phyloP scores from a whole-genome alignment of 1,140 invertebrate genomes.

The Drosophila malerkotliana region DNA sequence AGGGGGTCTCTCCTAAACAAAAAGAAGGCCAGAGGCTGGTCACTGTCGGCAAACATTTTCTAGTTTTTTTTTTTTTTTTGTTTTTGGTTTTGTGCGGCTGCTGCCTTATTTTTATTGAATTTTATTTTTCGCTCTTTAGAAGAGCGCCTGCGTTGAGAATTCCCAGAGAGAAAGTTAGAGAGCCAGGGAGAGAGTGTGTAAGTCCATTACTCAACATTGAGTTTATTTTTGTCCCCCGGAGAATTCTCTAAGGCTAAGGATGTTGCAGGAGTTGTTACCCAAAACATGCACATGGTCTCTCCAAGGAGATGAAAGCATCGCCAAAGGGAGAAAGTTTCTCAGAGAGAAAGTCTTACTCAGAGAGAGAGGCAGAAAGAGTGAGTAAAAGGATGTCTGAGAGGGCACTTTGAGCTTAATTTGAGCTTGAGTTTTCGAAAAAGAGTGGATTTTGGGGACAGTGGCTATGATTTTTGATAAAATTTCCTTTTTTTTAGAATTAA shows the following conservation, averaged over 20 bases:
- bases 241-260: background rate
- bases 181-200: background rate
- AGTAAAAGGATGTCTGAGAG: background rate
- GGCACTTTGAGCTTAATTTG: background rate
- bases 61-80: conserved; percentile 1
- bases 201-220: conserved; percentile 16
- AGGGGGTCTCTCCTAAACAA: conserved; percentile 1
- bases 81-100: background rate
- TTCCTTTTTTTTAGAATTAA: too few species aligned
- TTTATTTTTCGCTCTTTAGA: conserved; percentile 55
- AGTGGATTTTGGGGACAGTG: too few species aligned
- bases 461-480: too few species aligned
- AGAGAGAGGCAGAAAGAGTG: conserved; percentile 8
- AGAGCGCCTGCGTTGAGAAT: conserved; percentile 43
- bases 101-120: conserved; percentile 68
- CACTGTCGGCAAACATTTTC: conserved; percentile 65
- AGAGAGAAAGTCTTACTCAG: background rate
- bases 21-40: conserved; percentile 41
- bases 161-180: conserved; percentile 6
- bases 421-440: background rate
- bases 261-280: background rate
- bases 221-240: background rate
- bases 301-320: background rate
- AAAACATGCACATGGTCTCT: conserved; percentile 7
- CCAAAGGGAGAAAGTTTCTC: background rate